phyloP scores from a whole-genome alignment of 2,888 invertebrate genomes.

The Meandrusa payeni region DNA sequence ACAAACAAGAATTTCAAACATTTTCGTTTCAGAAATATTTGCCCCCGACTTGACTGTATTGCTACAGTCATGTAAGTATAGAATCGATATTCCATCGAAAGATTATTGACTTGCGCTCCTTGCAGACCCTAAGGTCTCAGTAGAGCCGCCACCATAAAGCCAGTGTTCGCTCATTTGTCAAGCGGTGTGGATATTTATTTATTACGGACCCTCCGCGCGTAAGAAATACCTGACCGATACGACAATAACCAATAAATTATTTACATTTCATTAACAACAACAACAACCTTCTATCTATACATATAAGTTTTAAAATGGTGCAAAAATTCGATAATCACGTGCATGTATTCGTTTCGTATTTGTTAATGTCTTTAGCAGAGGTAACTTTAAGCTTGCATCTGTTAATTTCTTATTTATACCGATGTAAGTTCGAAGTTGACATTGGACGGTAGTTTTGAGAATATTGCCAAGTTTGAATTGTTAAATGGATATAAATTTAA shows the following conservation, averaged over 20 bases:
- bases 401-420: background rate
- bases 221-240: conserved; percentile 54
- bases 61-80: no score
- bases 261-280: conserved; percentile 8
- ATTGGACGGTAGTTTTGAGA: background rate
- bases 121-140: conserved; percentile 32
- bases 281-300: conserved; percentile 23
- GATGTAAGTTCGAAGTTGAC: conserved; percentile 10
- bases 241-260: conserved; percentile 27
- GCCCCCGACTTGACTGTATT: no score
- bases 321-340: background rate
- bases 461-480: conserved; percentile 30
- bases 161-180: conserved; percentile 77
- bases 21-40: no score
- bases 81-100: no score
- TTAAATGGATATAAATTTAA: conserved; percentile 62
- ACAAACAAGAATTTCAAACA: no score
- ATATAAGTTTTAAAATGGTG: conserved; percentile 34
- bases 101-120: background rate
- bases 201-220: conserved; percentile 70
- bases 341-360: conserved; percentile 25
- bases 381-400: conserved; percentile 26
- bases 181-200: conserved; percentile 72
- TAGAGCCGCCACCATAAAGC: conserved; percentile 62
- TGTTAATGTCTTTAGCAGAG: conserved; percentile 34